These are phyloP conservation scores for Chrysodeixis includens DNA, from an alignment of 2,888 invertebrate species.

Conservation along the genomic window DNA sequence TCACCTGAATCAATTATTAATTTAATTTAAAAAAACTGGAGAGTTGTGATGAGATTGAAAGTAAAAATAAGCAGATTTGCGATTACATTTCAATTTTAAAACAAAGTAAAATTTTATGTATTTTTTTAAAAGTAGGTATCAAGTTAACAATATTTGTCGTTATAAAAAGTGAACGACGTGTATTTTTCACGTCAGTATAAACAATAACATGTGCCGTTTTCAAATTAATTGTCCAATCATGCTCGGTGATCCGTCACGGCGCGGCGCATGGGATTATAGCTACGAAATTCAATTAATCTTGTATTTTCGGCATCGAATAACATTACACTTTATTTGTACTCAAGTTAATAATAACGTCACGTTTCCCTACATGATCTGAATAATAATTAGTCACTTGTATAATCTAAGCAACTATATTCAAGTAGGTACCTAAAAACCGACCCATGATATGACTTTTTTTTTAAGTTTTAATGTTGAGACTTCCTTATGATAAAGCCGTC, in stretches of 20 bases:
- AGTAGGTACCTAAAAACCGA: too few relatives aligned
- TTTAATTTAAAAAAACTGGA: too few relatives aligned
- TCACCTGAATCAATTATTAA: too few relatives aligned
- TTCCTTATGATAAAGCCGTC: too few relatives aligned
- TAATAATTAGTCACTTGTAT: conserved; percentile 22
- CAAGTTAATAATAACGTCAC: conserved; percentile 15
- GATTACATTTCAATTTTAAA: too few relatives aligned
- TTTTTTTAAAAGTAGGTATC: too few relatives aligned
- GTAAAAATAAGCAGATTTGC: too few relatives aligned
- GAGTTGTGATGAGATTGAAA: too few relatives aligned
- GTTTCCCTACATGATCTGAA: conserved; percentile 25
- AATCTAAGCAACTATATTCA: too few relatives aligned
- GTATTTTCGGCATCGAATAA: conserved; percentile 32
- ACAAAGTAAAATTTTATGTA: too few relatives aligned
- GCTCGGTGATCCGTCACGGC: conserved; percentile 30
- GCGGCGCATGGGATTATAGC: conserved; percentile 22
- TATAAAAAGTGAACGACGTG: neutral
- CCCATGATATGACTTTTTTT: too few relatives aligned
- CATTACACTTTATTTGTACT: conserved; percentile 43
- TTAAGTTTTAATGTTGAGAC: too few relatives aligned
- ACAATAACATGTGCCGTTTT: conserved; percentile 21
- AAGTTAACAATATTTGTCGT: neutral
- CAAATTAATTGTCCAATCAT: conserved; percentile 44
- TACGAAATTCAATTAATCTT: conserved; percentile 35
- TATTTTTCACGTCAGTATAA: neutral